Percentiles rank a stretch among this genome's conserved stretches.
Conservation (phyloP, 2,888 invertebrate genomes). For the Sarcophaga variegata region DNA sequence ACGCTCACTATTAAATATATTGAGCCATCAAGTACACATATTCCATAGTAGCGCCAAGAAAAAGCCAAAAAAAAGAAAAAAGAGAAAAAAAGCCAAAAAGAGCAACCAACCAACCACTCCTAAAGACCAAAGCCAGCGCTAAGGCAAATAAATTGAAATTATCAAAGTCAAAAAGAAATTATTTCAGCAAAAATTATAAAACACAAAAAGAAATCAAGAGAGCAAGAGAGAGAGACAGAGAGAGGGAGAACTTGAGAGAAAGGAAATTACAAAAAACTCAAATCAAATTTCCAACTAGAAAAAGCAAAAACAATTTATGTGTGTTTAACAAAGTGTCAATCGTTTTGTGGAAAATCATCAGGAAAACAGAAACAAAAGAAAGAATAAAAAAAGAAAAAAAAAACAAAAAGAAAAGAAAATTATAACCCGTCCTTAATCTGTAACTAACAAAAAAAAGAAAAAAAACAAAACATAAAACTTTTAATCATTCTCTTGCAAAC, state of each 20-base stretch:
- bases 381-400: background rate
- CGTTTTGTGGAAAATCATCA: too few species aligned
- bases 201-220: background rate
- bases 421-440: conserved; percentile 48
- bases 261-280: background rate
- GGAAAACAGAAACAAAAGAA: too few species aligned
- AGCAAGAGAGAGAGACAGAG: too few species aligned
- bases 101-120: background rate
- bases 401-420: background rate
- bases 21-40: conserved; percentile 30
- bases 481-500: conserved; percentile 45
- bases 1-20: background rate
- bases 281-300: background rate
- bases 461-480: background rate
- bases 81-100: background rate
- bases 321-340: conserved; percentile 14
- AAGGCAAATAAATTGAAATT: conserved; percentile 18
- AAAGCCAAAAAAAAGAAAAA: too few species aligned
- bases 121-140: conserved; percentile 11
- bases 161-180: conserved; percentile 13
- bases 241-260: too few species aligned
- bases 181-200: background rate
- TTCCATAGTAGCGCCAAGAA: background rate
- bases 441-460: background rate
- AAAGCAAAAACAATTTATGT: background rate